Evolutionary conservation across 1,140 invertebrate genomes (phyloP).

Genomic region (Araneus ventricosus): DNA sequence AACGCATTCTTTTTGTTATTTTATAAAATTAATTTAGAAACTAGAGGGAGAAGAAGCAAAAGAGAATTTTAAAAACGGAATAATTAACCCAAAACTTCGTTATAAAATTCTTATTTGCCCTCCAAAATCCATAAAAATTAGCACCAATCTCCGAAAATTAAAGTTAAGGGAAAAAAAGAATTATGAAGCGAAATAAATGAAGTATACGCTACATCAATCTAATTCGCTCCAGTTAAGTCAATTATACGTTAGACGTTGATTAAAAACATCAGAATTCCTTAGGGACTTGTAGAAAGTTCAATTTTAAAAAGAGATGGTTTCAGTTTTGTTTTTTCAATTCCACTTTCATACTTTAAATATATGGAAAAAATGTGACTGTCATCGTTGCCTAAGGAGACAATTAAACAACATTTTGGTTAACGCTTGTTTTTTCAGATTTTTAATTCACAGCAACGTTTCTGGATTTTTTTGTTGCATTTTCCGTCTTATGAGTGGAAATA

Average conservation of each 20-base stretch:
- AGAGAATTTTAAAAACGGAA: neutral
- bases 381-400: conserved; percentile 57
- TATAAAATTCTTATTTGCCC: conserved; percentile 5
- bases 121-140: conserved; percentile 16
- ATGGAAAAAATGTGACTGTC: conserved; percentile 1
- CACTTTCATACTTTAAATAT: neutral
- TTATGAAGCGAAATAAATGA: conserved; percentile 35
- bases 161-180: neutral
- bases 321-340: conserved; percentile 31
- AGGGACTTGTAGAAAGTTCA: conserved; percentile 40
- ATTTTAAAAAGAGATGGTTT: conserved; percentile 46
- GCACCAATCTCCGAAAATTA: conserved; percentile 12
- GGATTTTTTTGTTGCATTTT: conserved; percentile 18
- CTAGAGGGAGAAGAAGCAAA: neutral
- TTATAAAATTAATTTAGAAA: neutral
- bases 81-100: conserved; percentile 26
- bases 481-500: conserved; percentile 23
- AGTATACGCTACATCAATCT: conserved; percentile 49
- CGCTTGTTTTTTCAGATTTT: conserved; percentile 41
- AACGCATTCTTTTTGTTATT: neutral
- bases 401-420: conserved; percentile 56
- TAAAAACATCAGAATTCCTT: conserved; percentile 58
- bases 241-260: conserved; percentile 56
- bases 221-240: conserved; percentile 59
- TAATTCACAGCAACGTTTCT: neutral